Conservation (phyloP, 2,113 vertebrate genomes). For the Oryzias woworae region DNA sequence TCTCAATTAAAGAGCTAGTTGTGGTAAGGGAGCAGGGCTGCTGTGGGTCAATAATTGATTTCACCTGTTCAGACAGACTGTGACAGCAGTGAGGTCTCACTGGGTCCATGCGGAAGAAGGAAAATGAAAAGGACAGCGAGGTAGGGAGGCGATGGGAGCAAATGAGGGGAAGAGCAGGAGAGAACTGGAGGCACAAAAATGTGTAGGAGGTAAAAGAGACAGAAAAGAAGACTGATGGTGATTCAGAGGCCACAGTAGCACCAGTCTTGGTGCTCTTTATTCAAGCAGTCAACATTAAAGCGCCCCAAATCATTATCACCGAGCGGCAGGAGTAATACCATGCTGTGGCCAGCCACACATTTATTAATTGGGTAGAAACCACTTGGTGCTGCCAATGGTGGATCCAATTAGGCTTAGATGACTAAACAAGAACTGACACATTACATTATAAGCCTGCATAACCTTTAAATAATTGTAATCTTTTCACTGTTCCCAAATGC, state of each 20-base stretch:
- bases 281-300: slow-evolving; percentile 63
- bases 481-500: slow-evolving; percentile 22
- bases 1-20: slow-evolving; percentile 62
- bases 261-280: slow-evolving; percentile 56
- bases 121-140: slow-evolving; percentile 45
- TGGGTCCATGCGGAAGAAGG: slow-evolving; percentile 10
- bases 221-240: slow-evolving; percentile 39
- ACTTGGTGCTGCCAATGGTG: slow-evolving; percentile 51
- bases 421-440: slow-evolving; percentile 51
- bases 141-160: slow-evolving; percentile 22
- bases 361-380: slow-evolving; percentile 66
- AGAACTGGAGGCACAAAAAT: slow-evolving; percentile 21
- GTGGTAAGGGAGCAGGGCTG: slow-evolving; percentile 46
- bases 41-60: slow-evolving; percentile 70
- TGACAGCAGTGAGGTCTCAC: slow-evolving; percentile 49
- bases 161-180: neutral
- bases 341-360: slow-evolving; percentile 43
- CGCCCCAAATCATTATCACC: slow-evolving; percentile 60
- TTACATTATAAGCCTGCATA: slow-evolving; percentile 29
- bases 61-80: slow-evolving; percentile 71
- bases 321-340: slow-evolving; percentile 56
- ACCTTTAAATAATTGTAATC: slow-evolving; percentile 42
- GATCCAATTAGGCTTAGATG: slow-evolving; percentile 53
- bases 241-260: slow-evolving; percentile 58
- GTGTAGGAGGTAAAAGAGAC: slow-evolving; percentile 35